Conservation (phyloP, 1,140 invertebrate species). For the Sminthurides bifidus region DNA sequence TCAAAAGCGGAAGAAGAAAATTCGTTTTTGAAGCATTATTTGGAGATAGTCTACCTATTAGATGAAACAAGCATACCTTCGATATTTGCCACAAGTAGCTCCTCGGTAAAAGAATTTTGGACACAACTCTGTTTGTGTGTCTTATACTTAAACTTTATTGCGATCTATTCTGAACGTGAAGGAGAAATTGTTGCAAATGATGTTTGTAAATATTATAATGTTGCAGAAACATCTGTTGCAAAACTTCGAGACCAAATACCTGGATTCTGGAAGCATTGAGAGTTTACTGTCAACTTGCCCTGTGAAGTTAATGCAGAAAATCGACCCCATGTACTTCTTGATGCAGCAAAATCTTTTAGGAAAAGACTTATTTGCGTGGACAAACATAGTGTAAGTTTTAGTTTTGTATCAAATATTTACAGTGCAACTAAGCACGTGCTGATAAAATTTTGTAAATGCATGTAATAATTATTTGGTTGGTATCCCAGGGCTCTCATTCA, state of each 20-base stretch:
- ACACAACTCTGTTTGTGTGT: too few relatives aligned
- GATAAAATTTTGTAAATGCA: neutral
- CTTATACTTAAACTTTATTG: neutral
- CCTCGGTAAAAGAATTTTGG: too few relatives aligned
- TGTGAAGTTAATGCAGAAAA: neutral
- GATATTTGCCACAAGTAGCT: too few relatives aligned
- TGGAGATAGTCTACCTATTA: slow-evolving; percentile 1
- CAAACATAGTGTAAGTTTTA: slow-evolving; percentile 9
- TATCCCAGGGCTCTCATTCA: neutral
- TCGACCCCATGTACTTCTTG: neutral
- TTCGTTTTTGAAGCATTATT: slow-evolving; percentile 4
- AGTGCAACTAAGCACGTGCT: neutral
- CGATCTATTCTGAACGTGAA: neutral
- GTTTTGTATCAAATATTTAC: neutral
- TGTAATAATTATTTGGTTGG: neutral
- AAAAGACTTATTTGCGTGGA: neutral
- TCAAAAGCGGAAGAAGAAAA: too few relatives aligned
- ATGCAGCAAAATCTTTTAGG: slow-evolving; percentile 1
- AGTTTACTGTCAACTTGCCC: neutral
- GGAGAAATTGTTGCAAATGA: neutral
- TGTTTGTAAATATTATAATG: neutral
- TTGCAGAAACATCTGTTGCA: neutral
- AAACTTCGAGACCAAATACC: neutral
- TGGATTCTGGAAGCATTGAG: neutral
- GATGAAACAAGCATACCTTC: slow-evolving; percentile 1